Evolutionary conservation across 2,113 vertebrate species (phyloP).

Genomic region (Ctenodactylus gundi): DNA sequence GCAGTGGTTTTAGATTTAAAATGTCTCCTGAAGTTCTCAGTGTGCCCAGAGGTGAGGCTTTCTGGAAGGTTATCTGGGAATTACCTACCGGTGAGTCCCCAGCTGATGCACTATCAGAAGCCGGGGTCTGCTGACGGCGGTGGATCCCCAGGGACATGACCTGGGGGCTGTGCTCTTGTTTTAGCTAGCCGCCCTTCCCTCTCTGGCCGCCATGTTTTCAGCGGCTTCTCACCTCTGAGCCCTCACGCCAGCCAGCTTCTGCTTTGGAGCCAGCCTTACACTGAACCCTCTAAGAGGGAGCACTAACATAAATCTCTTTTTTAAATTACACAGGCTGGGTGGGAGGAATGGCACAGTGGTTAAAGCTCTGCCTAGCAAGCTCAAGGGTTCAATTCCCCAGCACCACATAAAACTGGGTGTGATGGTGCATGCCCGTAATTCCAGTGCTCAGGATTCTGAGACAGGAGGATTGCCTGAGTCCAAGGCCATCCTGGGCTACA

Average conservation of each 20-base stretch:
- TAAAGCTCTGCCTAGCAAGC: too few relatives aligned
- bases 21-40: background rate
- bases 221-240: background rate
- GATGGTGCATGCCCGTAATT: too few relatives aligned
- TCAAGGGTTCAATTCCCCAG: too few relatives aligned
- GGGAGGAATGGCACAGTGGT: too few relatives aligned
- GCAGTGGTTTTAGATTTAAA: background rate
- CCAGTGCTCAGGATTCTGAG: too few relatives aligned
- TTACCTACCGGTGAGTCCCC: background rate
- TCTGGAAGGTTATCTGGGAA: background rate
- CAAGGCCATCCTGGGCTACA: too few relatives aligned
- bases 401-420: too few relatives aligned
- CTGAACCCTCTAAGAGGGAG: background rate
- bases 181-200: background rate
- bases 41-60: background rate
- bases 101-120: background rate
- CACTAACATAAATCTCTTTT: background rate
- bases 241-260: background rate
- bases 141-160: background rate
- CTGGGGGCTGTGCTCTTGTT: background rate
- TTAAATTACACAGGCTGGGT: too few relatives aligned
- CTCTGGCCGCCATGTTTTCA: too few relatives aligned
- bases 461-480: too few relatives aligned
- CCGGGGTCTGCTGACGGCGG: too few relatives aligned
- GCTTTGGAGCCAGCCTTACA: background rate